Evolutionary conservation across 2,797 vertebrate genomes (phyloP).

Genomic region (Yasuhikotakia modesta): DNA sequence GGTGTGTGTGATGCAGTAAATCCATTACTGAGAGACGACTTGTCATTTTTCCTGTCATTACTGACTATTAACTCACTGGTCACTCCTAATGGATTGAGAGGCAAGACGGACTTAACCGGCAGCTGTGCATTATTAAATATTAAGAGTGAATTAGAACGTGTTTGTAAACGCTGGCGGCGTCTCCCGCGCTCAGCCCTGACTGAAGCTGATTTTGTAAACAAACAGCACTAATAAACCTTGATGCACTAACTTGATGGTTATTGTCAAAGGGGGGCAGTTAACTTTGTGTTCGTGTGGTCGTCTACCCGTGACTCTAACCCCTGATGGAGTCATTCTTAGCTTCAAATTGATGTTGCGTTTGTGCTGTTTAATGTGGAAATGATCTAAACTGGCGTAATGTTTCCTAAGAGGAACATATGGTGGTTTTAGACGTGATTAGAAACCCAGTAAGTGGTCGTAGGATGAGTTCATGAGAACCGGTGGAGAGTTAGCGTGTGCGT

Average conservation of each 20-base stretch:
- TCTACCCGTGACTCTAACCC: background rate
- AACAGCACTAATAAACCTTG: background rate
- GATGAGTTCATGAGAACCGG: no score
- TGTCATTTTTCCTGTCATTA: constrained; percentile 55
- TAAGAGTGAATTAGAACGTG: constrained; percentile 36
- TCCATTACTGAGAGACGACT: constrained; percentile 33
- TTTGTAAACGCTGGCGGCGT: constrained; percentile 43
- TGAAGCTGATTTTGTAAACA: constrained; percentile 38
- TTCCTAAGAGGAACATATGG: no score
- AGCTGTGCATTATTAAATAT: constrained; percentile 46
- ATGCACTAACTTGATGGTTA: constrained; percentile 15
- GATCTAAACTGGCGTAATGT: background rate
- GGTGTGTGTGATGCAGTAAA: constrained; percentile 41
- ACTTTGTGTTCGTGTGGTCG: background rate
- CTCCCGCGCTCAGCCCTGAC: background rate
- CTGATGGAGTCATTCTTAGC: constrained; percentile 4
- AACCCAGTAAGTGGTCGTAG: background rate
- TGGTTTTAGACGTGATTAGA: background rate
- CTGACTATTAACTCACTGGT: constrained; percentile 48
- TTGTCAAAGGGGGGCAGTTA: background rate
- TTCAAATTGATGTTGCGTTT: constrained; percentile 12
- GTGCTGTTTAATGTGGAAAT: background rate
- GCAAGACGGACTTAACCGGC: constrained; percentile 40
- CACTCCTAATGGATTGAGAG: constrained; percentile 51
- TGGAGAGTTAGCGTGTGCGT: background rate